phyloP scores from a whole-genome alignment of 1,140 invertebrate genomes.

The Arctopsyche grandis region DNA sequence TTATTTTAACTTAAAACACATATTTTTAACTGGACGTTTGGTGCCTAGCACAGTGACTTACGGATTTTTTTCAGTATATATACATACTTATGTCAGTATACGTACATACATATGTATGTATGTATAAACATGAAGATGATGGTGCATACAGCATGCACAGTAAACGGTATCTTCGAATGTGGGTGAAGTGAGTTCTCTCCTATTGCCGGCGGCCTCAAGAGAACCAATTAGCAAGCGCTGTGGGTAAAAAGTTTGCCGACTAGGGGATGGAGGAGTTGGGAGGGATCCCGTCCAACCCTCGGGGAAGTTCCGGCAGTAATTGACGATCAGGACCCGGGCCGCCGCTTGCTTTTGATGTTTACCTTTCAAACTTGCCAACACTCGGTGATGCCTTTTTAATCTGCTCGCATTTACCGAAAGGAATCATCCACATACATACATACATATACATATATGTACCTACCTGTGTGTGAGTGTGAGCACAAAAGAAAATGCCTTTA shows the following conservation, averaged over 20 bases:
- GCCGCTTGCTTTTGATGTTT: constrained; percentile 51
- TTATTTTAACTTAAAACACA: too few species aligned
- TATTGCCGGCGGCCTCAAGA: constrained; percentile 43
- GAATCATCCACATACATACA: background rate
- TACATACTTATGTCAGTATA: too few species aligned
- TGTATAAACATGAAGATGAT: too few species aligned
- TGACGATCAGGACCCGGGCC: constrained; percentile 51
- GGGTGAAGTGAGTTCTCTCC: constrained; percentile 1
- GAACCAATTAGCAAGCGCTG: constrained; percentile 51
- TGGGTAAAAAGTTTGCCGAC: constrained; percentile 48
- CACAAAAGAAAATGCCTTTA: background rate
- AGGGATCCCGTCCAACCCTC: constrained; percentile 21
- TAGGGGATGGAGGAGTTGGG: background rate
- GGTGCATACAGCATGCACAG: background rate
- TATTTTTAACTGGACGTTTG: too few species aligned
- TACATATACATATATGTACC: too few species aligned
- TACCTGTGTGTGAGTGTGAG: background rate
- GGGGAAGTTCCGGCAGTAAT: constrained; percentile 53
- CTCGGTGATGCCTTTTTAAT: constrained; percentile 53
- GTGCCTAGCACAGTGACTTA: too few species aligned
- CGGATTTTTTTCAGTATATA: too few species aligned
- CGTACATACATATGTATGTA: too few species aligned
- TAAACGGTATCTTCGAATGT: constrained; percentile 34
- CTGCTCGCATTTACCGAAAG: constrained; percentile 28
- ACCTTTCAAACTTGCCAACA: constrained; percentile 53